Evolutionary conservation across 2,888 invertebrate genomes (phyloP).

Genomic region (Mantis religiosa): DNA sequence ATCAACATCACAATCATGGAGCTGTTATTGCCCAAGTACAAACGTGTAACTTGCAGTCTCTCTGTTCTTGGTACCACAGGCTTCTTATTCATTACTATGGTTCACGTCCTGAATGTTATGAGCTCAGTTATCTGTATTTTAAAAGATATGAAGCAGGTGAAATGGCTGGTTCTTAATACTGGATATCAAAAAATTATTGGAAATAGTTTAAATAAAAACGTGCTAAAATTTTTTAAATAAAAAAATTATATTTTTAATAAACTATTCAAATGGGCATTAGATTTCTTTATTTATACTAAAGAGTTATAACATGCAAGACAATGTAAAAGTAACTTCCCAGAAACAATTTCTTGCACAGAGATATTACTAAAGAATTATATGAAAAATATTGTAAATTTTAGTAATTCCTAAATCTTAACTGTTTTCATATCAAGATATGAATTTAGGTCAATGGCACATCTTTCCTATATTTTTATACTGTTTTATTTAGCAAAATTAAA

Average conservation of each 20-base stretch:
- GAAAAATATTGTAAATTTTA: no score
- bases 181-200: not conserved
- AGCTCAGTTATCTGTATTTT: slow-evolving; percentile 31
- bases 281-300: not conserved
- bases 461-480: no score
- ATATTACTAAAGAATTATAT: no score
- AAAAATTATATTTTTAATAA: not conserved
- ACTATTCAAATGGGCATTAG: not conserved
- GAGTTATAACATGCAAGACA: not conserved
- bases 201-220: not conserved
- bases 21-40: slow-evolving; percentile 48
- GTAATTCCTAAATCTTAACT: no score
- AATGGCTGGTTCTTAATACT: slow-evolving; percentile 9
- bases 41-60: slow-evolving; percentile 13
- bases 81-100: slow-evolving; percentile 25
- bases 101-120: slow-evolving; percentile 26
- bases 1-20: slow-evolving; percentile 47
- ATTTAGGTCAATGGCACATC: no score
- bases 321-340: not conserved
- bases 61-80: slow-evolving; percentile 29
- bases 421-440: no score
- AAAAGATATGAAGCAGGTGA: slow-evolving; percentile 27
- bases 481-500: no score
- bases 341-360: not conserved
- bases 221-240: not conserved